phyloP scores from a whole-genome alignment of 1,140 invertebrate species.

The Trachymyrmex cornetzi region DNA sequence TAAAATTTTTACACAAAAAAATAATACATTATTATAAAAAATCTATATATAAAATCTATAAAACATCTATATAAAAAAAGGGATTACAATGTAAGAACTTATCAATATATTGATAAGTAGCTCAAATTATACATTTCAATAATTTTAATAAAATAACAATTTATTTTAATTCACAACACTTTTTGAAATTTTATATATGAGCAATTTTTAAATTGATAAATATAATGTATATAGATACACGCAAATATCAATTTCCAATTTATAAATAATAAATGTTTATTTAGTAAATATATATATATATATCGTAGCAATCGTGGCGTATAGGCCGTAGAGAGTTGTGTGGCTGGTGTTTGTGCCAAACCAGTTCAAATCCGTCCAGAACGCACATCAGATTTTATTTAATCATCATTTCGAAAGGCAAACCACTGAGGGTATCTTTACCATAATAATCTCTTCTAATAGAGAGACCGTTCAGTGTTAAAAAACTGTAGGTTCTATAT shows the following conservation, averaged over 20 bases:
- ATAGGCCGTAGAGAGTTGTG: background rate
- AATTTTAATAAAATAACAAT: slow-evolving; percentile 7
- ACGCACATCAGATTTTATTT: too few species aligned
- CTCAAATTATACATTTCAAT: slow-evolving; percentile 24
- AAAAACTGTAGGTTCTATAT: too few species aligned
- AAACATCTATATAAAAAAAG: background rate
- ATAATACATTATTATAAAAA: background rate
- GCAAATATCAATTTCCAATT: background rate
- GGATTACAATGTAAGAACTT: background rate
- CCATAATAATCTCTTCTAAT: too few species aligned
- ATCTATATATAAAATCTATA: background rate
- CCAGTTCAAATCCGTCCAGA: too few species aligned
- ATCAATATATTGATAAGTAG: background rate
- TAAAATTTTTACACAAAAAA: slow-evolving; percentile 12
- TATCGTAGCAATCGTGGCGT: too few species aligned
- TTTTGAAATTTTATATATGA: background rate
- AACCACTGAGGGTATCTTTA: too few species aligned
- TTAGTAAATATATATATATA: too few species aligned
- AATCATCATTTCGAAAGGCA: too few species aligned
- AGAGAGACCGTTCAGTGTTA: too few species aligned
- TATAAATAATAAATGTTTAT: background rate
- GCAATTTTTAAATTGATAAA: background rate
- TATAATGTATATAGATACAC: background rate
- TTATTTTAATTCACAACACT: background rate
- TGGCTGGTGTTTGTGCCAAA: too few species aligned